Evolutionary conservation across 2,797 vertebrate species (phyloP).

Genomic region (Acanthornis magna): DNA sequence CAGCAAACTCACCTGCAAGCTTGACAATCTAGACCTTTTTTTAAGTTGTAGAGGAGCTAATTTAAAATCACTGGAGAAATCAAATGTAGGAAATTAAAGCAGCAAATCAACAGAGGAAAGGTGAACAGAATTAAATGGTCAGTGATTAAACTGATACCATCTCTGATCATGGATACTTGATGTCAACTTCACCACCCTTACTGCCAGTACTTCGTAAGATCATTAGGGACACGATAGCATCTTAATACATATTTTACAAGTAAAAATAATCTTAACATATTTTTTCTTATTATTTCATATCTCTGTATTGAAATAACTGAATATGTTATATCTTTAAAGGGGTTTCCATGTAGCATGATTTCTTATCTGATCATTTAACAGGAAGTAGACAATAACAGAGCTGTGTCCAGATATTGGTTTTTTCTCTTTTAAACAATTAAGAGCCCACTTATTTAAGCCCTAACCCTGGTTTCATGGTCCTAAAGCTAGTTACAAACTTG

Average conservation of each 20-base stretch:
- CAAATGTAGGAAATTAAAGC: conserved; percentile 20
- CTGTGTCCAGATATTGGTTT: not conserved
- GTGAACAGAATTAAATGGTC: not conserved
- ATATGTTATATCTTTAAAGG: not conserved
- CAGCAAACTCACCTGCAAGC: conserved; percentile 24
- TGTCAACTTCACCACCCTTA: not conserved
- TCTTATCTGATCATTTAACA: not conserved
- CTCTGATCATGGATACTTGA: not conserved
- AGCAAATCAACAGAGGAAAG: not conserved
- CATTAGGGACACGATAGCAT: not conserved
- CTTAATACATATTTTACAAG: not conserved
- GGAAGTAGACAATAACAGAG: not conserved
- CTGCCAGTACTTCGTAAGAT: not conserved
- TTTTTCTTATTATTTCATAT: not conserved
- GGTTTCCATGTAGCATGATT: not conserved
- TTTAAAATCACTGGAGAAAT: conserved; percentile 30
- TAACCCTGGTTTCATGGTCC: not conserved
- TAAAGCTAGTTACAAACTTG: not conserved
- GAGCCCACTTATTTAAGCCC: not conserved
- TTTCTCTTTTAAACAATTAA: not conserved
- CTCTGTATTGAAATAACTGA: not conserved
- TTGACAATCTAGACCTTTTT: not conserved
- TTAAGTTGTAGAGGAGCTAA: conserved; percentile 20
- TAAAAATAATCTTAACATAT: not conserved
- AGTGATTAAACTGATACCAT: not conserved